Conservation (phyloP, 2,113 vertebrate genomes). For the Lonchura striata region DNA sequence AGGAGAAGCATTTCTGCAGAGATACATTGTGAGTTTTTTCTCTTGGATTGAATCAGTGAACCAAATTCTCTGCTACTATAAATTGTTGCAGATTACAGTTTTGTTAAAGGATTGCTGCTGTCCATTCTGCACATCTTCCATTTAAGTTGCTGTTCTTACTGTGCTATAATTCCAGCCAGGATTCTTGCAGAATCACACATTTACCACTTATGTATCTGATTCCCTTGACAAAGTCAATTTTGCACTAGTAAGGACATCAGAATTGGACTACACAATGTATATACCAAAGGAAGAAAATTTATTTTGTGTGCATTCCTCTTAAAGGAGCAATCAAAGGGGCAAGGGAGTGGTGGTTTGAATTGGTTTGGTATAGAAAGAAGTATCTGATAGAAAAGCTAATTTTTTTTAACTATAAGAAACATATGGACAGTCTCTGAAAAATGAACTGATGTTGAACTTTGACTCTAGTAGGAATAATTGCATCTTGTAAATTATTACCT, state of each 20-base stretch:
- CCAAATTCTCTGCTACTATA: conserved; percentile 8
- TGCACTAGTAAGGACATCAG: not conserved
- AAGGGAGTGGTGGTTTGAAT: not conserved
- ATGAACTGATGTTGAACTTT: not conserved
- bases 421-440: not conserved
- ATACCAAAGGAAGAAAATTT: not conserved
- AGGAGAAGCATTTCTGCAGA: not conserved
- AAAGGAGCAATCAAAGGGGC: not conserved
- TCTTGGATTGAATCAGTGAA: not conserved
- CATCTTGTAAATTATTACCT: not conserved
- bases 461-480: not conserved
- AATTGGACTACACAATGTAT: not conserved
- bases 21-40: not conserved
- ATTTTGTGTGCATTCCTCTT: not conserved
- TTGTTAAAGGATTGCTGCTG: not conserved
- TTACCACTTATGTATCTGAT: not conserved
- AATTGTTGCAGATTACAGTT: conserved; percentile 4
- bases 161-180: not conserved
- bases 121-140: not conserved
- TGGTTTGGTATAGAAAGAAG: not conserved
- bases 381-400: not conserved
- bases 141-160: not conserved
- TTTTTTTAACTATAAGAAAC: not conserved
- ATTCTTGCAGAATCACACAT: not conserved
- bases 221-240: not conserved